A percentile compares a stretch with the other conserved stretches of the same genome.
These are phyloP conservation scores for Pyrgilauda ruficollis DNA, from an alignment of 2,113 vertebrate species.

Conservation along the genomic window DNA sequence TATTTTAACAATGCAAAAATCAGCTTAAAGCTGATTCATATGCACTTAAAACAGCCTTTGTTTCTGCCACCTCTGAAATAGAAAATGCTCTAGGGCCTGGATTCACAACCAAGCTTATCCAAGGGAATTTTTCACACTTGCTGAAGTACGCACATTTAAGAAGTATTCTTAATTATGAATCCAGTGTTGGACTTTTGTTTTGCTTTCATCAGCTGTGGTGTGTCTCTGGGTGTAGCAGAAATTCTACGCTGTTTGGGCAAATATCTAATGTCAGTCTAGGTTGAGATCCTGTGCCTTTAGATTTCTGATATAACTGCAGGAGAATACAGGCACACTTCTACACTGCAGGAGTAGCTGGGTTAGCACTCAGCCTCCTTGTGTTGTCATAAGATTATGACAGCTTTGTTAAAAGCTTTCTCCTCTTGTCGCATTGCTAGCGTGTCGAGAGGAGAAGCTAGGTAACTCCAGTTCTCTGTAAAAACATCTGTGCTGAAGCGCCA, in stretches of 20 bases:
- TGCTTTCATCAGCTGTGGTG: neutral
- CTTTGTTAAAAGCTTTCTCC: slow-evolving; percentile 4
- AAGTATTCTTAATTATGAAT: neutral
- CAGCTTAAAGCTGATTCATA: slow-evolving; percentile 2
- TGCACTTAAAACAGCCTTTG: slow-evolving; percentile 25
- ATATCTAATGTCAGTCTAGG: neutral
- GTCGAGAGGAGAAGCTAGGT: neutral
- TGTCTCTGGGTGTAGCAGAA: neutral
- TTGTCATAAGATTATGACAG: neutral
- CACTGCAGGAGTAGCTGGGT: neutral
- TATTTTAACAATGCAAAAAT: slow-evolving; percentile 32
- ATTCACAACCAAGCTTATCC: neutral
- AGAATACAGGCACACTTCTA: neutral
- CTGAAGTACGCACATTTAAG: neutral
- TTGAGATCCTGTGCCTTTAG: neutral
- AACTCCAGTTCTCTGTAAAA: neutral
- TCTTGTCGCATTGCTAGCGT: neutral
- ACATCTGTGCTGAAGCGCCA: neutral
- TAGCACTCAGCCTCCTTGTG: neutral
- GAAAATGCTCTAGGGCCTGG: neutral
- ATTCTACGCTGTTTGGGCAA: neutral
- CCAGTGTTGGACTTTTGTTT: neutral
- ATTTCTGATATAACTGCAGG: neutral
- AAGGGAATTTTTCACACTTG: neutral
- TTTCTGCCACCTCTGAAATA: neutral